phyloP scores from a whole-genome alignment of 2,888 invertebrate species.

The Deladenus siricidicola region DNA sequence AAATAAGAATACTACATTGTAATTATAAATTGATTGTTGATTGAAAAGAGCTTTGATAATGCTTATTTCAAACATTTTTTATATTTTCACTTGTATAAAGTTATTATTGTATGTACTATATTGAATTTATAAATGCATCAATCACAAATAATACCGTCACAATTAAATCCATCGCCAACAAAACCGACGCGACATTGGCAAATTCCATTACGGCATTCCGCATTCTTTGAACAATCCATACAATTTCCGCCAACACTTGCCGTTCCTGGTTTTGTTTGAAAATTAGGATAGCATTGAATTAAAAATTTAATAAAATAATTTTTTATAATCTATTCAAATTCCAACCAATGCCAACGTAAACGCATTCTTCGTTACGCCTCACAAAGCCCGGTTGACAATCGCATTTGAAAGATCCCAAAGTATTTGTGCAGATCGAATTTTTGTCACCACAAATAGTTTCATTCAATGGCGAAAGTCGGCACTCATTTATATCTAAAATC shows the following conservation, averaged over 20 bases:
- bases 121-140: too few species aligned
- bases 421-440: slow-evolving; percentile 47
- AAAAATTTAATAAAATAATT: too few species aligned
- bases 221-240: slow-evolving; percentile 34
- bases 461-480: slow-evolving; percentile 29
- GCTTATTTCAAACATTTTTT: too few species aligned
- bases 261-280: too few species aligned
- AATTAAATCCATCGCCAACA: slow-evolving; percentile 47
- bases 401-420: slow-evolving; percentile 36
- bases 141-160: too few species aligned
- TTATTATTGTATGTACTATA: too few species aligned
- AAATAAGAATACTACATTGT: too few species aligned
- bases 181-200: slow-evolving; percentile 48
- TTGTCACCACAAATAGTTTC: slow-evolving; percentile 41
- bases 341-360: slow-evolving; percentile 46
- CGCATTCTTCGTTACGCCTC: slow-evolving; percentile 40
- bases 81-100: too few species aligned
- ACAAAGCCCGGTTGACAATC: slow-evolving; percentile 47
- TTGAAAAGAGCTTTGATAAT: too few species aligned
- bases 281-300: too few species aligned
- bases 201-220: slow-evolving; percentile 38
- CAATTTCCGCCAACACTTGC: slow-evolving; percentile 37
- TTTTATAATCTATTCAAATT: too few species aligned
- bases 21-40: too few species aligned
- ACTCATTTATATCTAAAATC: slow-evolving; percentile 44